Conservation (phyloP, 2,113 vertebrate genomes). For the Lathamus discolor region DNA sequence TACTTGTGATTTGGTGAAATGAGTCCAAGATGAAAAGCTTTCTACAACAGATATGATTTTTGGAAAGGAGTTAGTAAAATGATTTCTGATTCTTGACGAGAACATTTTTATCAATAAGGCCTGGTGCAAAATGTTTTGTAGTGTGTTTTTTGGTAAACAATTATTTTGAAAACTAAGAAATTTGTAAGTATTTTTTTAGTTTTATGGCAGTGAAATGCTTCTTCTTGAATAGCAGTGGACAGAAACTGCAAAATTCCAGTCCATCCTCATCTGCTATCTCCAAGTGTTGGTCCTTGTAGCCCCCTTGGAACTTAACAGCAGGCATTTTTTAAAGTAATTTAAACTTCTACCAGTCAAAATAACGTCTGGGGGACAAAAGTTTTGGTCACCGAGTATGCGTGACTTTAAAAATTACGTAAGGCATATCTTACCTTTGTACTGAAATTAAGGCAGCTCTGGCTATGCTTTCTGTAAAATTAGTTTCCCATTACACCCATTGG, state of each 20-base stretch:
- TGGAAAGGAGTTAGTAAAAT: neutral
- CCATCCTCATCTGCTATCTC: neutral
- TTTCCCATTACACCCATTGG: neutral
- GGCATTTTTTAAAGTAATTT: neutral
- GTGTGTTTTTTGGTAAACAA: neutral
- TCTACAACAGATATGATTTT: neutral
- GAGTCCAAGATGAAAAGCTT: neutral
- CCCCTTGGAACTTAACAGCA: neutral
- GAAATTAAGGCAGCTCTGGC: neutral
- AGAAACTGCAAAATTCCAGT: neutral
- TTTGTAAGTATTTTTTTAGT: neutral
- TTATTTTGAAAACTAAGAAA: neutral
- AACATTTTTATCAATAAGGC: neutral
- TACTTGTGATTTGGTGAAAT: neutral
- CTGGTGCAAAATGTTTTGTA: neutral
- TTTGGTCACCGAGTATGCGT: neutral
- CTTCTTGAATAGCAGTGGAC: neutral
- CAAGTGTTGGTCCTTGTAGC: neutral
- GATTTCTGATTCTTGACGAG: neutral
- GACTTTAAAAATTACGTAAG: neutral
- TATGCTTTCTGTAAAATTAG: neutral
- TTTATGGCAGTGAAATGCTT: neutral
- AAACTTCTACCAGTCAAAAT: neutral
- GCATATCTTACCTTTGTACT: neutral
- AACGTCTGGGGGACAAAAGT: neutral